Conservation (phyloP, 2,113 vertebrate genomes). For the Zootoca vivipara region DNA sequence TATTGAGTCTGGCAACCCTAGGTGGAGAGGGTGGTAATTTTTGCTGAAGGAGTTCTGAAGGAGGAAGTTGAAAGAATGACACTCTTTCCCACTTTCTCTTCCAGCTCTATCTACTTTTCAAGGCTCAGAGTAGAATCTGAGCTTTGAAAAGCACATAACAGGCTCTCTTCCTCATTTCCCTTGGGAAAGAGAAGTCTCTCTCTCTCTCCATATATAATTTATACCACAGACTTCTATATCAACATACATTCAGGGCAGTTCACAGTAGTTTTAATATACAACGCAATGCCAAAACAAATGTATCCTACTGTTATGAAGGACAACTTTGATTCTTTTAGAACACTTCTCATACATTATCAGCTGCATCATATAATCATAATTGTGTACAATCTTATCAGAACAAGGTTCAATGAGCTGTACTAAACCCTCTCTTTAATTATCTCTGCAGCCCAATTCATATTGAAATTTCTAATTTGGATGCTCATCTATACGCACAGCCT, state of each 20-base stretch:
- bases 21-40: too few species aligned
- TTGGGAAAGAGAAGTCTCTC: background rate
- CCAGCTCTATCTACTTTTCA: too few species aligned
- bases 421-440: slow-evolving; percentile 50
- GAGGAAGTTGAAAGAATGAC: too few species aligned
- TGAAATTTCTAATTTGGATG: slow-evolving; percentile 28
- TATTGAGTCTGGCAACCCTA: too few species aligned
- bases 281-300: background rate
- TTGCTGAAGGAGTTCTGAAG: too few species aligned
- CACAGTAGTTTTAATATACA: background rate
- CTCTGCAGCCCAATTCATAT: background rate
- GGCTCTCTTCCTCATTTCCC: too few species aligned
- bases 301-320: slow-evolving; percentile 31
- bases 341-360: slow-evolving; percentile 33
- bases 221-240: too few species aligned
- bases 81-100: too few species aligned
- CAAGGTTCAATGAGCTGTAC: slow-evolving; percentile 26
- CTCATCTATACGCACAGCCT: background rate
- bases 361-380: background rate
- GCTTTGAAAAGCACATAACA: too few species aligned
- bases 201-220: background rate
- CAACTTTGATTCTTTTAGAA: slow-evolving; percentile 47
- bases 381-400: slow-evolving; percentile 48
- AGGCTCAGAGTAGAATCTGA: too few species aligned
- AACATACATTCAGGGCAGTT: background rate